phyloP scores from a whole-genome alignment of 2,797 vertebrate species.

The Dicrostonyx torquatus region DNA sequence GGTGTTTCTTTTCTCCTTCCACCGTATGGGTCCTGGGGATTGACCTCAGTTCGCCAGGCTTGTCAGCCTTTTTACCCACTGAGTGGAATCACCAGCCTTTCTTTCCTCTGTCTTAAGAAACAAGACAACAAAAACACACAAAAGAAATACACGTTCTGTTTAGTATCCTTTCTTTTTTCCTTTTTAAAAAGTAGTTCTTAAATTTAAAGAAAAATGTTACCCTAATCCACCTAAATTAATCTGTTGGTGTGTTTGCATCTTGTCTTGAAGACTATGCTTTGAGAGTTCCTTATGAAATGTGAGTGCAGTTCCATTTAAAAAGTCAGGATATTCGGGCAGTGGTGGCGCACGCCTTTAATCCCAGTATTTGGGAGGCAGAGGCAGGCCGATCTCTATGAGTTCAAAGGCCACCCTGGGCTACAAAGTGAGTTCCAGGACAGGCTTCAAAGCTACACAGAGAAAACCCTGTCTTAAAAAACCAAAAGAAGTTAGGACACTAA shows the following conservation, averaged over 20 bases:
- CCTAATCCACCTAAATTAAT: neutral
- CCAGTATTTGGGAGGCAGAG: too few relatives aligned
- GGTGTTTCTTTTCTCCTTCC: neutral
- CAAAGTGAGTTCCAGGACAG: too few relatives aligned
- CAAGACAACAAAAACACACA: neutral
- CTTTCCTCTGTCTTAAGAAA: neutral
- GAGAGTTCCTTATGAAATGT: neutral
- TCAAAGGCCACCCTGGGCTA: too few relatives aligned
- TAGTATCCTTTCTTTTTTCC: neutral
- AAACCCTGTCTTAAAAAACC: too few relatives aligned
- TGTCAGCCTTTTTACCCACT: neutral
- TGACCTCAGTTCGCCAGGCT: neutral
- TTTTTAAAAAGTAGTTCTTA: neutral
- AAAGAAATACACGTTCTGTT: neutral
- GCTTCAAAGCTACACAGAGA: too few relatives aligned
- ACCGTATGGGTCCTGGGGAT: neutral
- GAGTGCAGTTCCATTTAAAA: neutral
- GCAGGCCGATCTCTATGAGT: too few relatives aligned
- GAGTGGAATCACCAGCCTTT: neutral
- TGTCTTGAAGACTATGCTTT: slow-evolving; percentile 13
- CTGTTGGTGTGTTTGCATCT: neutral
- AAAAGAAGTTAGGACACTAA: neutral
- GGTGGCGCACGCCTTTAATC: too few relatives aligned
- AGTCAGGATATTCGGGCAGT: neutral
- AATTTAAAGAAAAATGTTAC: neutral